Conservation (phyloP, 2,113 vertebrate genomes). For the Pantherophis guttatus region DNA sequence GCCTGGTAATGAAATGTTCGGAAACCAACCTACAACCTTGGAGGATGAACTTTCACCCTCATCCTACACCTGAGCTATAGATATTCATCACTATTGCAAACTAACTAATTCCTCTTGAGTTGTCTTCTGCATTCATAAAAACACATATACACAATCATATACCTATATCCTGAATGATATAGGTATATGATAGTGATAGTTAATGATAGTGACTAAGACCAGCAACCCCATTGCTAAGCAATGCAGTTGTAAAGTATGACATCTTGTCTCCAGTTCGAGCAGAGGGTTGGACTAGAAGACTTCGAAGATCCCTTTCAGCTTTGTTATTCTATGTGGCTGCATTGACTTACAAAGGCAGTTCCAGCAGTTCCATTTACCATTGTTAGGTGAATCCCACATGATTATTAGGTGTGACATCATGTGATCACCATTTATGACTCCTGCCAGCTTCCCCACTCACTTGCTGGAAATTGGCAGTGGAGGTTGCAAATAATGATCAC, state of each 20-base stretch:
- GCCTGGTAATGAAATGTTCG: too few relatives aligned
- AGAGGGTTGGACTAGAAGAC: neutral
- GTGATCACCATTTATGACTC: neutral
- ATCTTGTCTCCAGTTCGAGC: neutral
- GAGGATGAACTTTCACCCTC: too few relatives aligned
- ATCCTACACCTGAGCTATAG: too few relatives aligned
- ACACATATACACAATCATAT: neutral
- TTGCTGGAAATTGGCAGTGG: neutral
- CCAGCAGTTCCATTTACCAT: neutral
- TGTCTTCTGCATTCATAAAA: neutral
- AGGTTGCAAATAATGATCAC: neutral
- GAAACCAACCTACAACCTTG: too few relatives aligned
- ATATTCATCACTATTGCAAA: neutral
- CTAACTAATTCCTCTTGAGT: neutral
- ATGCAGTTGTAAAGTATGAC: neutral
- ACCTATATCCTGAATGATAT: neutral
- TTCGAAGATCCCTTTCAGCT: neutral
- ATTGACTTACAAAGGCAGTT: neutral
- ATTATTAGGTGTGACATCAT: neutral
- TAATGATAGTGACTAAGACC: neutral
- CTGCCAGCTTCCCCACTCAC: neutral
- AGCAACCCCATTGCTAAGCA: neutral
- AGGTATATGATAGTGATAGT: neutral
- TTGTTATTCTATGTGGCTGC: neutral
- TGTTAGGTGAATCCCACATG: neutral